Evolutionary conservation across 2,113 vertebrate genomes (phyloP), one percentile per base, ranked within the genome.

Genomic region (Galeopterus variegatus): DNA sequence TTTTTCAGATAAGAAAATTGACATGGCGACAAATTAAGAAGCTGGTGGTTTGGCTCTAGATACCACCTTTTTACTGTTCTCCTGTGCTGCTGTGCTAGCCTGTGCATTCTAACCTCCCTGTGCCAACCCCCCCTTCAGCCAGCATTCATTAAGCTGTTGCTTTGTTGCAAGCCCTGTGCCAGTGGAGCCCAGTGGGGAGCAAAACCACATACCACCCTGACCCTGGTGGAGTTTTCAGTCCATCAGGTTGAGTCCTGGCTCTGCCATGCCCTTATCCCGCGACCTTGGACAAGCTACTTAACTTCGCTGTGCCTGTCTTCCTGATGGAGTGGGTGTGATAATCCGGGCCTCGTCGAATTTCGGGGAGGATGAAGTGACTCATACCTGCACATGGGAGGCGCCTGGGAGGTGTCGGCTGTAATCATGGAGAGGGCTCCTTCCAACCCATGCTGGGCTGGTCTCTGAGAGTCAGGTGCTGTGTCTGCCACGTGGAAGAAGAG

Each of bases 371-470:
- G 56, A 15, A 60, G 31, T 4, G 60, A 54, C 36, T 79, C 31
- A 28, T 10, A 36, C 31, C 76, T 23, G 69, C 19, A 1, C 36
- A 1, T 0, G 19, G 45, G n/a, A 79, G 41, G 36, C 14, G 3
- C 31, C 11, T 24, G 67, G 84, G 23, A 52, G 41, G 48, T 4
- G 12, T 85, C 18, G 15, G 45, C 36, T 79, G 8, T 13, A 23
- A 50, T 10, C 10, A 2, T 1, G 4, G 67, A 36, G 77, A 60
- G 9, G 36, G 36, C 26, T 28, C 41, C 62, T 56, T 81, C 58
- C 19, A 33, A 1, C 33, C 56, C 52, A 12, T 1, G 2, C 4
- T 1, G 11, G 23, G 10, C 41, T 4, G 11, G 0, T 17, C 80
- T 45, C 62, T 0, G 2, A 31, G 70, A 19, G 73, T n/a, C 33